A percentile compares a stretch with the other conserved stretches of the same genome.
phyloP scores from a whole-genome alignment of 2,797 vertebrate genomes.

The Acridotheres tristis region DNA sequence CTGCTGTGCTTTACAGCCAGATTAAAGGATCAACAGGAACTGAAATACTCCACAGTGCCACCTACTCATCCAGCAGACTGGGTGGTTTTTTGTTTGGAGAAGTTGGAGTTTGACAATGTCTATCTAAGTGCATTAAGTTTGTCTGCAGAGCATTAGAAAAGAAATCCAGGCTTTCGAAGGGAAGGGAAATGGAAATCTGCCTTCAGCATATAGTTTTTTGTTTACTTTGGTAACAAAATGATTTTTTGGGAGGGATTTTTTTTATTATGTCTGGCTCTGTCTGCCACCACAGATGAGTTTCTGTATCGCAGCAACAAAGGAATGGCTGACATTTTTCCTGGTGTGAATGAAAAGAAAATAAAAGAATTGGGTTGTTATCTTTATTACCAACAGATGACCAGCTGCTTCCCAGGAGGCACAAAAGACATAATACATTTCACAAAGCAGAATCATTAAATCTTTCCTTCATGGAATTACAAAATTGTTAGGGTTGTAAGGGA shows the following conservation, averaged over 20 bases:
- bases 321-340: background rate
- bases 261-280: background rate
- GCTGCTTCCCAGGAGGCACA: background rate
- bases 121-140: background rate
- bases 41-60: rapidly evolving
- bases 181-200: background rate
- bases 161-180: background rate
- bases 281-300: background rate
- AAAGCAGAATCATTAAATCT: background rate
- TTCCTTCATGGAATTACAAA: background rate
- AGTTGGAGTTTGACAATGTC: background rate
- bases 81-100: background rate
- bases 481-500: background rate
- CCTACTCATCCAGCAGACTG: background rate
- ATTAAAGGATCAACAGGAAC: background rate
- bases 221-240: background rate
- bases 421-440: rapidly evolving
- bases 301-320: background rate
- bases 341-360: background rate
- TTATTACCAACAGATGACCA: background rate
- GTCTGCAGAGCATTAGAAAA: background rate
- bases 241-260: background rate
- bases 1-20: background rate
- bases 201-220: background rate
- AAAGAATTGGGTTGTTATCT: background rate